Base-by-base conservation (phyloP, 2,113 vertebrate species). In the Diglossa brunneiventris region DNA sequence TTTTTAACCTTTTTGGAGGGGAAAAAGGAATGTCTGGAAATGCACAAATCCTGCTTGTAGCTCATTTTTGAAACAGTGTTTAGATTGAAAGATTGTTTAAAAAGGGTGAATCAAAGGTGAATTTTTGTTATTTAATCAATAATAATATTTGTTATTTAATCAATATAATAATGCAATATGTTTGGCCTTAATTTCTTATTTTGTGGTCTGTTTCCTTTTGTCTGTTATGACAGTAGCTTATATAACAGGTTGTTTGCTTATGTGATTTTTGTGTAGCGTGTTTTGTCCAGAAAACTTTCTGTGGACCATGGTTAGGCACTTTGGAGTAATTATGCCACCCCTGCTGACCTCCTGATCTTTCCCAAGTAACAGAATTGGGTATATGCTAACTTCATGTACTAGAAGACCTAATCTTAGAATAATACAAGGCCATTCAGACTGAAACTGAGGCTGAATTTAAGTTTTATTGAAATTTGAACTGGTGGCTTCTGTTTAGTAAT, bases 91-190 rank as follows among this genome's bases (percentile, higher is more conserved):
- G 23, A 61, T 53, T 82, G 50, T 78, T 89, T 9, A 52, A 78
- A 94, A 50, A 44, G 2, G 7, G 15, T 86, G 77, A 79, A 84
- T 78, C 15, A 61, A 61, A 87, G 13, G 5, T 53, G 14, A 78
- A 6, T 69, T 87, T 80, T 92, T 83, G 46, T 92, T 91, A 64
- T 24, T 90, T 94, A 56, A 83, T 56, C n/a, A n/a, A n/a, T n/a
- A n/a, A n/a, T n/a, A n/a, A n/a, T n/a, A n/a, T 80, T 92, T 83
- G 46, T 92, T 91, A 64, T 24, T 90, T 94, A 56, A 83, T 56
- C n/a, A n/a, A n/a, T n/a, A n/a, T n/a, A n/a, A n/a, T n/a, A n/a
- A 83, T 86, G 27, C 47, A 66, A 1, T 80, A 18, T 59, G 44
- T 63, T 89, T 55, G 66, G 55, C 62, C 46, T 66, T 85, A 39